These are phyloP conservation scores for Allacma fusca DNA, from an alignment of 2,888 invertebrate species.

Conservation along the genomic window DNA sequence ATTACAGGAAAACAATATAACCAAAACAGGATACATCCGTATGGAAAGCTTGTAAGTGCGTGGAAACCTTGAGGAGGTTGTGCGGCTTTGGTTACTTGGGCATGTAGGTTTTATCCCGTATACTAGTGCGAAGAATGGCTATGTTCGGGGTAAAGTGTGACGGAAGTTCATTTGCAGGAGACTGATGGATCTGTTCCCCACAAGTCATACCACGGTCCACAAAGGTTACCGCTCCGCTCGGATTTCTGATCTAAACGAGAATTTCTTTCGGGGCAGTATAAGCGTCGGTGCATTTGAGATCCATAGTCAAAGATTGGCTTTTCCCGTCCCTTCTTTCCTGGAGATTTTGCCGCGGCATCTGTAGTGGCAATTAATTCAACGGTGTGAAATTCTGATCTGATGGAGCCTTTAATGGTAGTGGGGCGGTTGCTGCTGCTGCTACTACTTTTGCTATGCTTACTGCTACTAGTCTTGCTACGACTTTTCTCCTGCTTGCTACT, in stretches of 20 bases:
- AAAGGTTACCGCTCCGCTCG: conserved; percentile 66
- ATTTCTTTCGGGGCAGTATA: conserved; percentile 62
- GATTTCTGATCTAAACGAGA: conserved; percentile 62
- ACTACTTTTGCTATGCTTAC: conserved; percentile 1
- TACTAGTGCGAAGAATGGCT: not conserved
- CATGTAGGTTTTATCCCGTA: not conserved
- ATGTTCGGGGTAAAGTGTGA: not conserved
- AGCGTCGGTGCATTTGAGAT: conserved; percentile 60
- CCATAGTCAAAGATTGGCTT: conserved; percentile 56
- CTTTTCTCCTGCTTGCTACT: not conserved
- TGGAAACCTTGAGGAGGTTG: too few species aligned
- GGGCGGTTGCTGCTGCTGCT: conserved; percentile 13
- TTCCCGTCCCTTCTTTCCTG: conserved; percentile 29
- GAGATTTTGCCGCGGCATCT: conserved; percentile 31
- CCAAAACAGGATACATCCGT: too few species aligned
- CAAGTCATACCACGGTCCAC: conserved; percentile 88
- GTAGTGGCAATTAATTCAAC: conserved; percentile 57
- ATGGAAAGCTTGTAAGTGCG: too few species aligned
- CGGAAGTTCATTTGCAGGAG: conserved; percentile 63
- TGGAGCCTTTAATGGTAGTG: conserved; percentile 53
- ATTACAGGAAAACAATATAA: too few species aligned
- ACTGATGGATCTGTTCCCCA: conserved; percentile 81
- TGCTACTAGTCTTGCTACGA: not conserved
- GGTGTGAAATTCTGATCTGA: conserved; percentile 57
- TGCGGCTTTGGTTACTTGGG: too few species aligned